Percentiles rank a stretch among this genome's conserved stretches.
Evolutionary conservation across 1,140 invertebrate genomes (phyloP).

Genomic region (Ceratina australensis): DNA sequence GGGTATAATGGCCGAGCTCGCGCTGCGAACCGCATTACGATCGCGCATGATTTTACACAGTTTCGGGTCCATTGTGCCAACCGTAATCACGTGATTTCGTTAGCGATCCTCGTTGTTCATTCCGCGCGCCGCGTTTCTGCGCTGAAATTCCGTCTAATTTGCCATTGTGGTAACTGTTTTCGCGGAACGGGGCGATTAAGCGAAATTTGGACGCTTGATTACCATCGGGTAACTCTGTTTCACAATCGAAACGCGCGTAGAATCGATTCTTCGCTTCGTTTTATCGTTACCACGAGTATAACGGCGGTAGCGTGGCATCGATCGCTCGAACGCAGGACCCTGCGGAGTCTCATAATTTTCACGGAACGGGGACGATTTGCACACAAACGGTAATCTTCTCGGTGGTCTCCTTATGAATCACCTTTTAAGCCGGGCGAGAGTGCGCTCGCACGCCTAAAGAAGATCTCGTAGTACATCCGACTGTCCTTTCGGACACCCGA

Average conservation of each 20-base stretch:
- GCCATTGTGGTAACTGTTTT: too few species aligned
- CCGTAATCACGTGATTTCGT: conserved; percentile 58
- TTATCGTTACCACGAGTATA: neutral
- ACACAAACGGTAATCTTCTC: conserved; percentile 52
- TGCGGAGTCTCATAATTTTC: conserved; percentile 44
- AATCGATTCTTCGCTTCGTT: neutral
- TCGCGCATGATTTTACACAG: conserved; percentile 60
- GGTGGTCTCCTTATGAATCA: conserved; percentile 55
- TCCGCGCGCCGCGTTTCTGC: neutral
- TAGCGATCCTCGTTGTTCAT: conserved; percentile 52
- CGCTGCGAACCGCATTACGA: conserved; percentile 51
- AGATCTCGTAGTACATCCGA: conserved; percentile 56
- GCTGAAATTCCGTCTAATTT: conserved; percentile 9
- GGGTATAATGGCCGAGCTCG: conserved; percentile 63
- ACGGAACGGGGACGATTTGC: conserved; percentile 44
- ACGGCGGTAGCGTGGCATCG: neutral
- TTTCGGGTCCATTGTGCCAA: conserved; percentile 50
- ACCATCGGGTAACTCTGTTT: neutral
- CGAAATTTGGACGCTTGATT: too few species aligned
- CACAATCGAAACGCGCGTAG: neutral
- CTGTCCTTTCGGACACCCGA: conserved; percentile 48
- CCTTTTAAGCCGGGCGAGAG: conserved; percentile 19
- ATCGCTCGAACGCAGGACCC: neutral
- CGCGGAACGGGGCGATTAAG: neutral
- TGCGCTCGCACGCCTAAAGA: conserved; percentile 34